Conservation (phyloP, 23 tunicate genomes). For the Ascidia mentula region DNA sequence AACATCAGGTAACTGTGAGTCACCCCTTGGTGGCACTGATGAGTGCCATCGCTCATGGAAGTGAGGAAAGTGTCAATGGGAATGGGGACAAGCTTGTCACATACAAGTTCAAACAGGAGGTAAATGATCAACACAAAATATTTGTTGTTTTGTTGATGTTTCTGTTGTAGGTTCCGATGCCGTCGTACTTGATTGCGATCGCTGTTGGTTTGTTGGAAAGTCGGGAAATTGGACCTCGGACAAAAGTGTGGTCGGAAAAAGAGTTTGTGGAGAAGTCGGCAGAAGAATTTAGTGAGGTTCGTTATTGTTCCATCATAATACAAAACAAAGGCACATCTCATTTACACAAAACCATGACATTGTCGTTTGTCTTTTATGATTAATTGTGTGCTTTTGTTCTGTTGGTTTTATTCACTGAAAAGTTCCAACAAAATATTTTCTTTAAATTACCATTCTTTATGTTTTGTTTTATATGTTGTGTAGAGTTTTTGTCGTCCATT, state of each 20-base stretch:
- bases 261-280: constrained; percentile 81
- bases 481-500: too few species aligned
- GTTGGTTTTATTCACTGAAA: too few species aligned
- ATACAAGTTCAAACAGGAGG: constrained; percentile 72
- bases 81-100: constrained; percentile 41
- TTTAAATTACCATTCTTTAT: too few species aligned
- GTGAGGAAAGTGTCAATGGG: constrained; percentile 16
- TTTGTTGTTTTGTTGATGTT: constrained; percentile 4
- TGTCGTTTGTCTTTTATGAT: too few species aligned
- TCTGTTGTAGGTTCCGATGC: constrained; percentile 72
- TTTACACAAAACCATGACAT: too few species aligned
- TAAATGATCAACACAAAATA: neutral
- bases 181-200: constrained; percentile 90
- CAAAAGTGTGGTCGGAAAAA: constrained; percentile 89
- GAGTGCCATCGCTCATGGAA: constrained; percentile 71
- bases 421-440: too few species aligned
- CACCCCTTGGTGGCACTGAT: constrained; percentile 95
- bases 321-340: too few species aligned
- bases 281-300: constrained; percentile 85
- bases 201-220: constrained; percentile 81
- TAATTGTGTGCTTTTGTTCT: too few species aligned
- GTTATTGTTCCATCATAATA: too few species aligned
- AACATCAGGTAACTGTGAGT: constrained; percentile 70
- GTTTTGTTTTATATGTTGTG: too few species aligned
- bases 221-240: constrained; percentile 86